Evolutionary conservation across 2,797 vertebrate genomes (phyloP).

Genomic region (Pseudochirops cupreus): DNA sequence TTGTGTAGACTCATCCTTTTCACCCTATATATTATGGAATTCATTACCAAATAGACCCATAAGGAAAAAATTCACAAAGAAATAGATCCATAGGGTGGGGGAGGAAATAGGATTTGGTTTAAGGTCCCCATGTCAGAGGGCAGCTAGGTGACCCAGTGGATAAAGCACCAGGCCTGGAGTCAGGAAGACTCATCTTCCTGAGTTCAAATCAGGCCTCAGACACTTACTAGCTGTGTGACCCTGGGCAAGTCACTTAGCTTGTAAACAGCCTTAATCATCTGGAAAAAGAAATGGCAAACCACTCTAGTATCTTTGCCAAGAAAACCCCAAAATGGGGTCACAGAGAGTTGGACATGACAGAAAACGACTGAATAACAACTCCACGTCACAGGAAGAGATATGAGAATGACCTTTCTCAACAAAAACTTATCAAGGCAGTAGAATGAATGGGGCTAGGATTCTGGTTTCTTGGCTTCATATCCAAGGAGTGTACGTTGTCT

Average conservation of each 20-base stretch:
- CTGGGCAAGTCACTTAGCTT: background rate
- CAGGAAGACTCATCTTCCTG: background rate
- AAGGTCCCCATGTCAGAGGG: constrained; percentile 3
- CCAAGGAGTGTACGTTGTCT: constrained; percentile 1
- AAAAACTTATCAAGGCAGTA: background rate
- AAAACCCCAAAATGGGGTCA: background rate
- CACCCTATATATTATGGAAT: background rate
- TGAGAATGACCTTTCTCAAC: constrained; percentile 2
- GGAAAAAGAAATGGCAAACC: background rate
- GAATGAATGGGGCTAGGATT: background rate
- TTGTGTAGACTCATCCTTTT: constrained; percentile 7
- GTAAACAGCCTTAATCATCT: background rate
- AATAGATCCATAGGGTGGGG: background rate
- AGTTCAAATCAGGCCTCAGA: background rate
- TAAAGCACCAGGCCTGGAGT: background rate
- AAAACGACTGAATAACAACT: background rate
- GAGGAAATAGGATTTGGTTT: background rate
- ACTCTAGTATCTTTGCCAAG: background rate
- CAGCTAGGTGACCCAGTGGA: background rate
- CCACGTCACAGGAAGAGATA: background rate
- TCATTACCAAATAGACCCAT: background rate
- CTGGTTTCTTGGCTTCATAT: constrained; percentile 2
- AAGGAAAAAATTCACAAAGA: background rate
- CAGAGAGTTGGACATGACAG: background rate
- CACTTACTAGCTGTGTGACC: background rate